Evolutionary conservation across 1,140 invertebrate genomes (phyloP).

Genomic region (Caerostris extrusa): DNA sequence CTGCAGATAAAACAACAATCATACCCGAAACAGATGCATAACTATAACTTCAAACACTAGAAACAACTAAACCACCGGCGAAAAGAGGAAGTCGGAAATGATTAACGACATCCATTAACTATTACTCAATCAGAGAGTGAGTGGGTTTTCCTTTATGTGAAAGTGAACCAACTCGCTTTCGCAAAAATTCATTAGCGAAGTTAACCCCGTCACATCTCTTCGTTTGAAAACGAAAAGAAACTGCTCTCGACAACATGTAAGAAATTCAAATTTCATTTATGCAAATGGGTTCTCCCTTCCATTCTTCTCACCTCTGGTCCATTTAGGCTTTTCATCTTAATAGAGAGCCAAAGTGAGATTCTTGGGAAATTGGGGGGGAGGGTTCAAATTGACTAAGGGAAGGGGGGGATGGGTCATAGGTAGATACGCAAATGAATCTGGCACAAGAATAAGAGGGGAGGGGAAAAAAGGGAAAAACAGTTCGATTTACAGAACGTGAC

Average conservation of each 20-base stretch:
- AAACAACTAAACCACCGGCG: background rate
- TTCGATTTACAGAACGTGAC: conserved; percentile 46
- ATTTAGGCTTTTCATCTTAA: conserved; percentile 64
- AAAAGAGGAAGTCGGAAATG: background rate
- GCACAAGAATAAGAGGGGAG: background rate
- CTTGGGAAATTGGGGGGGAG: background rate
- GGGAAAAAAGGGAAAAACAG: conserved; percentile 15
- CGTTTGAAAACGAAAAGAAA: conserved; percentile 37
- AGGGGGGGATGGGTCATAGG: conserved; percentile 26
- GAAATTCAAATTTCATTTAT: conserved; percentile 76
- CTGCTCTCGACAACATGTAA: conserved; percentile 18
- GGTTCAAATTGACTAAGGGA: conserved; percentile 22
- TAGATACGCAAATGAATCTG: conserved; percentile 64
- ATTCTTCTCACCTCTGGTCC: background rate
- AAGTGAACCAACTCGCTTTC: background rate
- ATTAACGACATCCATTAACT: conserved; percentile 62
- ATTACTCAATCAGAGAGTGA: conserved; percentile 43
- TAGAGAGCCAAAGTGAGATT: conserved; percentile 33
- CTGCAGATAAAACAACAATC: conserved; percentile 4
- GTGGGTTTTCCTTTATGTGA: background rate
- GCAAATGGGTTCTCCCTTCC: conserved; percentile 38
- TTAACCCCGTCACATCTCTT: conserved; percentile 58
- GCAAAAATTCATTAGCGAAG: conserved; percentile 66
- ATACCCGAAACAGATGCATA: conserved; percentile 28
- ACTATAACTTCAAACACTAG: conserved; percentile 37